A percentile compares a stretch with the other conserved stretches of the same genome.
These are phyloP conservation scores for Pollenia labialis DNA, from an alignment of 2,888 invertebrate species.

Conservation along the genomic window DNA sequence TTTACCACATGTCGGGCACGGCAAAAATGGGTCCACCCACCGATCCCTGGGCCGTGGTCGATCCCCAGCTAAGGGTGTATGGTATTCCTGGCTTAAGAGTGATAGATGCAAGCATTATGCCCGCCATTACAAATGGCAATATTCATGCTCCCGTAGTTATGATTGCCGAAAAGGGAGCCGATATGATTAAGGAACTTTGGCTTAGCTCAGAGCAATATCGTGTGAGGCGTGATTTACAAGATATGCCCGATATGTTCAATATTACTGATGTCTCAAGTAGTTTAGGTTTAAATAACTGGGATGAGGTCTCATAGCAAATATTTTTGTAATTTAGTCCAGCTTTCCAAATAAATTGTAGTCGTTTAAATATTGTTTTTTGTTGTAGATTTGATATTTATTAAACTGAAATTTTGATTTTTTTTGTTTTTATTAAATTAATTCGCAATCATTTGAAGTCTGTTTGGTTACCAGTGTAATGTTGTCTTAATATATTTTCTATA, in stretches of 20 bases:
- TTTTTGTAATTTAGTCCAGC: not conserved
- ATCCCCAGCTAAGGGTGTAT: conserved; percentile 90
- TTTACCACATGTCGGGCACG: conserved; percentile 93
- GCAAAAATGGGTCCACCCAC: conserved; percentile 92
- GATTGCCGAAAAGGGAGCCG: conserved; percentile 94
- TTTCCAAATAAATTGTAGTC: conserved; percentile 35
- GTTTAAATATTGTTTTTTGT: conserved; percentile 28
- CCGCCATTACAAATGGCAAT: conserved; percentile 93
- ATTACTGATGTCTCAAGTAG: conserved; percentile 54
- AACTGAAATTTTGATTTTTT: conserved; percentile 34
- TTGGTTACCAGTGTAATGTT: conserved; percentile 37
- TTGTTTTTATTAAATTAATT: not conserved
- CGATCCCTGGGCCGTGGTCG: conserved; percentile 93
- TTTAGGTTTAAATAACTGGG: conserved; percentile 23
- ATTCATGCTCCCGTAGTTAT: conserved; percentile 94
- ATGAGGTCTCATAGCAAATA: conserved; percentile 63
- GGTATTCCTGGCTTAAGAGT: conserved; percentile 92
- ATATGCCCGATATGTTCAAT: conserved; percentile 49
- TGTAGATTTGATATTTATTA: conserved; percentile 50
- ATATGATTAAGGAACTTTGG: conserved; percentile 91
- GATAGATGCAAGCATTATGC: conserved; percentile 95
- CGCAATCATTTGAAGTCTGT: conserved; percentile 16
- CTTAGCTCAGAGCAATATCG: conserved; percentile 77
- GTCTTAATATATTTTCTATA: conserved; percentile 16
- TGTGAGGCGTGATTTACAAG: conserved; percentile 33